Conservation (phyloP, 2,888 invertebrate species). For the Pilophorus perplexus region DNA sequence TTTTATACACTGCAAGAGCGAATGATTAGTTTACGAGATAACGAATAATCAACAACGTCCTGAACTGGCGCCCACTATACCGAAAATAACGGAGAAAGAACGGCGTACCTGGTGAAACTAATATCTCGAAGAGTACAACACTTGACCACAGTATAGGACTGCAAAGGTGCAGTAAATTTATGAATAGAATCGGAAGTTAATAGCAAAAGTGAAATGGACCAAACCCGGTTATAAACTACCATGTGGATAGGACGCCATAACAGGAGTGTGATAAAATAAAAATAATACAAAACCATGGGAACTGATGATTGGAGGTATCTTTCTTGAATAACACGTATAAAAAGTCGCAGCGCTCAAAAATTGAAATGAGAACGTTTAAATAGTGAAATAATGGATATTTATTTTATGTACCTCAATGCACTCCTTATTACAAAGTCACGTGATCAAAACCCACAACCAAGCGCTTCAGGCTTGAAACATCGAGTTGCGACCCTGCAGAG, state of each 20-base stretch:
- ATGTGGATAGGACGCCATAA: slow-evolving; percentile 71
- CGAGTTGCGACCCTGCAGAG: neutral
- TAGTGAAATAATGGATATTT: slow-evolving; percentile 24
- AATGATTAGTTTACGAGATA: slow-evolving; percentile 19
- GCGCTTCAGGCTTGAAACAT: neutral
- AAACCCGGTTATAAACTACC: slow-evolving; percentile 52
- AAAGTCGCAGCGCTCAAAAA: too few species aligned
- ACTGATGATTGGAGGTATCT: too few species aligned
- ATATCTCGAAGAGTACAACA: too few species aligned
- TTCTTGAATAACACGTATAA: too few species aligned
- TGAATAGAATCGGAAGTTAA: neutral
- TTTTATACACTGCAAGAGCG: too few species aligned
- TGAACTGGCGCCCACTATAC: neutral
- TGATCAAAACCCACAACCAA: slow-evolving; percentile 39
- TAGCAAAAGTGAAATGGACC: slow-evolving; percentile 21
- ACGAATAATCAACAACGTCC: slow-evolving; percentile 15
- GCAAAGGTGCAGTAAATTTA: too few species aligned
- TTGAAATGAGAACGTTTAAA: neutral
- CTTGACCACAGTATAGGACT: too few species aligned
- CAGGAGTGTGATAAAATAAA: slow-evolving; percentile 5
- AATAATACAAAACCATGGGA: too few species aligned
- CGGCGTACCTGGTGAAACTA: neutral
- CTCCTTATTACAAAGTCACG: slow-evolving; percentile 40
- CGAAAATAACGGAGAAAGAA: neutral
- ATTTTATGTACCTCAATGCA: slow-evolving; percentile 19